Evolutionary conservation across 2,888 invertebrate species (phyloP).

Genomic region (Coelopa pilipes): DNA sequence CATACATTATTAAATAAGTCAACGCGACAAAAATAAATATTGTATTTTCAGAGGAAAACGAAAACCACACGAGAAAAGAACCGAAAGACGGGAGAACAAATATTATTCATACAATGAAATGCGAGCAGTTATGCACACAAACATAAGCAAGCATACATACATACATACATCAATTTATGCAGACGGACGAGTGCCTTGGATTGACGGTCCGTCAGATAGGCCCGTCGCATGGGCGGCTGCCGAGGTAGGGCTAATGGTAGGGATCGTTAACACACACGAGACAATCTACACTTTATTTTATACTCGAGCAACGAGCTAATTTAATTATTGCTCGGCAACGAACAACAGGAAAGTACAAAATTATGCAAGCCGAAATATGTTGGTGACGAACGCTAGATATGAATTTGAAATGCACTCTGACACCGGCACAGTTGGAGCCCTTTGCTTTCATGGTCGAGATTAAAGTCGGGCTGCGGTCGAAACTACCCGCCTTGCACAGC

Average conservation of each 20-base stretch:
- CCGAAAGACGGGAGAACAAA: conserved; percentile 5
- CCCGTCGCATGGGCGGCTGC: background rate
- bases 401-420: conserved; percentile 20
- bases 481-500: too few relatives aligned
- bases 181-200: too few relatives aligned
- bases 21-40: conserved; percentile 33
- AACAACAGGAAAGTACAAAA: background rate
- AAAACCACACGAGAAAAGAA: background rate
- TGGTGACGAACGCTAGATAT: conserved; percentile 9
- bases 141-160: conserved; percentile 24
- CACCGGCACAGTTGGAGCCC: background rate
- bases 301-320: conserved; percentile 30
- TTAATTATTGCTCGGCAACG: conserved; percentile 12
- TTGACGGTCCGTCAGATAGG: too few relatives aligned
- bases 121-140: conserved; percentile 31
- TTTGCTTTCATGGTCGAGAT: too few relatives aligned
- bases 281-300: conserved; percentile 10
- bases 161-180: conserved; percentile 12
- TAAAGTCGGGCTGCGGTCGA: too few relatives aligned
- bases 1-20: conserved; percentile 37
- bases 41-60: conserved; percentile 10
- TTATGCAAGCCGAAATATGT: conserved; percentile 11
- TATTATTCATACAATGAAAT: conserved; percentile 34
- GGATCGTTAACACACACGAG: conserved; percentile 12
- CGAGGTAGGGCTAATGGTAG: too few relatives aligned